A percentile compares a stretch with the other conserved stretches of the same genome.
phyloP scores from a whole-genome alignment of 2,888 invertebrate genomes.

The Philereme vetulata region DNA sequence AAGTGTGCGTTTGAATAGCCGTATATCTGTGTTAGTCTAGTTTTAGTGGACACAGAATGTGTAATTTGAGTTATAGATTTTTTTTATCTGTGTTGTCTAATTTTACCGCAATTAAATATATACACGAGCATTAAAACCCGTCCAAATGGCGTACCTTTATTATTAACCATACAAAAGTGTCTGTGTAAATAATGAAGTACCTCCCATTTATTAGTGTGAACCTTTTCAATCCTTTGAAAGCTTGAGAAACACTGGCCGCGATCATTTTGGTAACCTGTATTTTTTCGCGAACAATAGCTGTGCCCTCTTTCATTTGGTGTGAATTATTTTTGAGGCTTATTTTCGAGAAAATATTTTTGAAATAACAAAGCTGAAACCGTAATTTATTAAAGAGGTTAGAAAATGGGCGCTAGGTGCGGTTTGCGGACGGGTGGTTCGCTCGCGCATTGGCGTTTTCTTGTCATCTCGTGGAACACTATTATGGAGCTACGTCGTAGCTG shows the following conservation, averaged over 20 bases:
- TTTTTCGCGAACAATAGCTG: conserved; percentile 37
- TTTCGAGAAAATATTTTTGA: conserved; percentile 35
- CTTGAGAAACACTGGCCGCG: conserved; percentile 11
- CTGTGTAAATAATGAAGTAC: conserved; percentile 26
- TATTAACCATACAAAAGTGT: conserved; percentile 14
- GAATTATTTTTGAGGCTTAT: conserved; percentile 37
- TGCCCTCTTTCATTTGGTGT: conserved; percentile 19
- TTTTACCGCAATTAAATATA: conserved; percentile 1
- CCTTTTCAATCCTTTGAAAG: conserved; percentile 24
- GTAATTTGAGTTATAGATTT: too few relatives aligned
- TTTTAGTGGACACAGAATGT: too few relatives aligned
- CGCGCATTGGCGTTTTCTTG: neutral
- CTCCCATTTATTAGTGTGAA: conserved; percentile 21
- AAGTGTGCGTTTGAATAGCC: too few relatives aligned
- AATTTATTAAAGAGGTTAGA: conserved; percentile 54
- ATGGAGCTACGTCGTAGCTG: conserved; percentile 8
- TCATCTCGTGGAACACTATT: neutral
- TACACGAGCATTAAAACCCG: neutral
- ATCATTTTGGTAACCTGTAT: conserved; percentile 23
- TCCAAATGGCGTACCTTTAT: neutral
- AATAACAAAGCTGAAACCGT: conserved; percentile 33
- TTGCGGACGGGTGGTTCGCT: conserved; percentile 26
- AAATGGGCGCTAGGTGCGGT: conserved; percentile 48
- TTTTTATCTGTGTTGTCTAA: too few relatives aligned
- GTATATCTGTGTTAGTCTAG: too few relatives aligned